Base-by-base conservation (phyloP, 1,140 invertebrate species). In the Lamellibrachia luymesi region DNA sequence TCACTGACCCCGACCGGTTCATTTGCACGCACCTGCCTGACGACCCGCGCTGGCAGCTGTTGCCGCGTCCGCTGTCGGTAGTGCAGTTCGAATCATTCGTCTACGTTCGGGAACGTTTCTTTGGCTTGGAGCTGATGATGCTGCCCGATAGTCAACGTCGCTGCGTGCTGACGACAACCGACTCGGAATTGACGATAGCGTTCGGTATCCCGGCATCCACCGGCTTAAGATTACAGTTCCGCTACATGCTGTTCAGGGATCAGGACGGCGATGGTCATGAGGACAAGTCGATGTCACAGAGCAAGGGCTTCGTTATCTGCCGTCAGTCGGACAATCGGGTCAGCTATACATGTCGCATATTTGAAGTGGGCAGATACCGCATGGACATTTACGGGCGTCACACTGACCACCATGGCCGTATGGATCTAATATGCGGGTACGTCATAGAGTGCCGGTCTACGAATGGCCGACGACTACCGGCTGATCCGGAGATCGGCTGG, bases 11-110 rank as follows among this genome's bases (percentile, higher is more conserved):
- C 13, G 94, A 95, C 51, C 90, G 95, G 92, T 92, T 96, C 2
- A 95, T 95, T n/a, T 95, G 94, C 94, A 95, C 95, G 25, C 95
- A 96, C 94, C 95, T 95, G 51, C 95, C 95, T 10, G 94, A 95
- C 90, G 94, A 96, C n/a, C 89, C 89, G 2, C 49, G 94, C 50
- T 96, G 95, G 95, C 95, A 96, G 94, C 93, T 96, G 92, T 92
- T 96, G 50, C 89, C 93, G 80, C 94, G 94, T n/a, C 94, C 95
- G 0, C 50, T 95, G 2, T 93, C 95, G 5, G 10, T 94, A 4
- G 92, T 93, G 17, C 94, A 95, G 90, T 96, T 95, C 93, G 94
- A 95, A 91, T 92, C 93, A 2, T 94, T 94, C 91, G 94, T 94
- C 91, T 95, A 96, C 92, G 94, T 95, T 8, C 92, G 95, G 25